Base-by-base conservation (phyloP, 2,888 invertebrate species). In the Smittia sp. region DNA sequence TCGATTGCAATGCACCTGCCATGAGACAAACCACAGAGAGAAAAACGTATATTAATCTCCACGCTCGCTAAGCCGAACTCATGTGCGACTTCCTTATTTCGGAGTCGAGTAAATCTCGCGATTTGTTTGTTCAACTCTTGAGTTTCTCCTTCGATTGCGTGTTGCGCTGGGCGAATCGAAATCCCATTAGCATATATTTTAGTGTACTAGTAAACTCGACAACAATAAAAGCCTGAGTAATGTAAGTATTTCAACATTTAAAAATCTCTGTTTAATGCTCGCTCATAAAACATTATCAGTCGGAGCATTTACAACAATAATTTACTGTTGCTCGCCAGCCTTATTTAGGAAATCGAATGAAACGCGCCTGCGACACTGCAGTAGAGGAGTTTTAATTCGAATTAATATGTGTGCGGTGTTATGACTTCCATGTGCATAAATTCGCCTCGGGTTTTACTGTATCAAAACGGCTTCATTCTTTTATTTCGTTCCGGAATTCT, bases 361-460 rank as follows among this genome's bases (percentile, higher is more conserved):
- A 46, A 46, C 46, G 46, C 46, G 46, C 11, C 46, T 46, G 11
- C 6, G 18, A 9, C 22, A 58, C 9, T 58, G 20, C 22, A 18
- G n/a, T 11, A 1, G 20, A 18, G 18, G 58, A 20, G 22, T 20
- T 20, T 58, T 22, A 58, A 58, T 9, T 58, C 22, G 18, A 46
- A 46, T 46, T 46, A 11, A 18, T 46, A 18, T 46, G 58, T 58
- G 58, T 58, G 18, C 18, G 18, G 58, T 58, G 9, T 58, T 58
- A 4, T 18, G 18, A 58, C 58, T 58, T 58, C 58, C 58, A 58
- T 58, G 58, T 58, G 22, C 58, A 58, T 58, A 58, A 52, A 52
- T 52, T 52, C 11, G 15, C 11, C 52, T n/a, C 38, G n/a, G n/a
- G 3, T 32, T 32, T 46, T 46, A 46, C 46, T n/a, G 6, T 46